Conservation (phyloP, 2,888 invertebrate genomes). For the Leptinotarsa tumamoca region DNA sequence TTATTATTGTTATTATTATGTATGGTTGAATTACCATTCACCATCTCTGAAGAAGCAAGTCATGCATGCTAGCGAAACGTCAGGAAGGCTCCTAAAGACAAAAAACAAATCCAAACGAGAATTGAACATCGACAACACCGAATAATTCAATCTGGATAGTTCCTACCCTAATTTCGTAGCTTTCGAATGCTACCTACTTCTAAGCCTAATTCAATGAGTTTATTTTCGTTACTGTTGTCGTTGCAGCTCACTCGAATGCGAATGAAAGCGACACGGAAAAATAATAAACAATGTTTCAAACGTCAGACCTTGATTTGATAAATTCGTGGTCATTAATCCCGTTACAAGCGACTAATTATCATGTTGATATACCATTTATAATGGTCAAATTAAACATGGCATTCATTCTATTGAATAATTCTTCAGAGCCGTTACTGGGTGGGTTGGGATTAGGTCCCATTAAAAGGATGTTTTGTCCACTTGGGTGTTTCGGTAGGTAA, state of each 20-base stretch:
- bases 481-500: too few relatives aligned
- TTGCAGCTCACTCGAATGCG: not conserved
- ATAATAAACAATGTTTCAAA: slow-evolving; percentile 36
- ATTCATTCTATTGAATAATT: slow-evolving; percentile 8
- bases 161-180: not conserved
- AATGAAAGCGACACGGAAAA: slow-evolving; percentile 19
- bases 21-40: too few relatives aligned
- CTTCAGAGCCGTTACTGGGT: slow-evolving; percentile 8
- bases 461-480: not conserved
- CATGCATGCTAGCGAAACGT: too few relatives aligned
- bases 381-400: slow-evolving; percentile 43
- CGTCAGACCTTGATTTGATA: slow-evolving; percentile 35
- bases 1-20: too few relatives aligned
- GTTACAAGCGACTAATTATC: slow-evolving; percentile 39
- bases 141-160: not conserved
- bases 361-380: slow-evolving; percentile 36
- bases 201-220: not conserved
- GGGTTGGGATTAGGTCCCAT: not conserved
- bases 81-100: too few relatives aligned
- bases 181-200: not conserved
- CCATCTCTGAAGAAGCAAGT: too few relatives aligned
- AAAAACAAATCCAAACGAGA: too few relatives aligned
- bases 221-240: not conserved
- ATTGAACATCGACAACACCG: too few relatives aligned
- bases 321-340: slow-evolving; percentile 35